phyloP scores from a whole-genome alignment of 2,113 vertebrate genomes.

The Butorides virescens region DNA sequence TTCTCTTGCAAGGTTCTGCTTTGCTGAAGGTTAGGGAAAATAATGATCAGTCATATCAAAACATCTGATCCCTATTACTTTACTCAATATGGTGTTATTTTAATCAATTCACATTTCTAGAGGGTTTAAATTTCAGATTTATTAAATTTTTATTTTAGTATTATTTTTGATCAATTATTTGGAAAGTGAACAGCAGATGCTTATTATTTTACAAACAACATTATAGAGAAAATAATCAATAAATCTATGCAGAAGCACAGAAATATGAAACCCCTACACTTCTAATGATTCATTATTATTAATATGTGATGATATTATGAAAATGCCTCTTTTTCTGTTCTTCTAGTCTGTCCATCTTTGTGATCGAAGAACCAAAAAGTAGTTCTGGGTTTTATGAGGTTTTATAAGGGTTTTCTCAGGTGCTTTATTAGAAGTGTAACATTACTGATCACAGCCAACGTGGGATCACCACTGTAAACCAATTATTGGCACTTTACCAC shows the following conservation, averaged over 20 bases:
- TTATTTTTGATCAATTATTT: not conserved
- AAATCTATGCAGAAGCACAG: not conserved
- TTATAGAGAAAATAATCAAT: not conserved
- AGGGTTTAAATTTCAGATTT: not conserved
- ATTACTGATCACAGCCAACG: not conserved
- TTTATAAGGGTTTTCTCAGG: not conserved
- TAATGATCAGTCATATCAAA: not conserved
- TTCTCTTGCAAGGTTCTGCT: not conserved
- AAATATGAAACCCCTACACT: not conserved
- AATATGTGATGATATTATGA: not conserved
- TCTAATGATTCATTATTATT: not conserved
- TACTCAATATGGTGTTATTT: not conserved
- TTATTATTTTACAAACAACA: not conserved
- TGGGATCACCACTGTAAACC: not conserved
- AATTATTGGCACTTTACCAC: accelerated
- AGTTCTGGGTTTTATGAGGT: not conserved
- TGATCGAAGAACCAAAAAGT: not conserved
- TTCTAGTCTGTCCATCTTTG: not conserved
- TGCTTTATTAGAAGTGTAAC: not conserved
- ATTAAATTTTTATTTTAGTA: not conserved
- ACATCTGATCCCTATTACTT: not conserved
- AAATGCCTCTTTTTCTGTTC: not conserved
- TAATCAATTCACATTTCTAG: not conserved
- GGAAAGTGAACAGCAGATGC: not conserved
- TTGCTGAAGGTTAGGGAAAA: not conserved